Evolutionary conservation across 2,888 invertebrate species (phyloP).

Genomic region (Leptopterna dolabrata): DNA sequence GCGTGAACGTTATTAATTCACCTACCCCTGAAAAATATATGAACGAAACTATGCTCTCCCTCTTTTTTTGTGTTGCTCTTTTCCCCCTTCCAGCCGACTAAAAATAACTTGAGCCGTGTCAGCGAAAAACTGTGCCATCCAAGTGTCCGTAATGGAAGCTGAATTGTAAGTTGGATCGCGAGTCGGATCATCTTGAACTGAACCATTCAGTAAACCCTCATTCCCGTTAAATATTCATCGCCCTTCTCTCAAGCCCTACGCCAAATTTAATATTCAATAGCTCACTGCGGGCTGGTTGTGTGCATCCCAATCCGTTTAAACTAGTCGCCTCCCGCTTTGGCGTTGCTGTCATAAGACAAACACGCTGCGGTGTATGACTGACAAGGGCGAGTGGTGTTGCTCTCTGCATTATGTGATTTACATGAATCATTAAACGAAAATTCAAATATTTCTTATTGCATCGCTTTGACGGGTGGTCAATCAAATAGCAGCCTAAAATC

Average conservation of each 20-base stretch:
- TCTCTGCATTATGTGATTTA: neutral
- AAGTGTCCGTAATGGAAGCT: constrained; percentile 40
- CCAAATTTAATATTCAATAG: constrained; percentile 50
- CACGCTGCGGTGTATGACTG: neutral
- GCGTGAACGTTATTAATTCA: neutral
- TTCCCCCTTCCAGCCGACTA: neutral
- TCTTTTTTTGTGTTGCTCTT: neutral
- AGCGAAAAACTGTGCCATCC: neutral
- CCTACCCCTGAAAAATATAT: constrained; percentile 1
- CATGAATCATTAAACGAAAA: neutral
- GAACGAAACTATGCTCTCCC: neutral
- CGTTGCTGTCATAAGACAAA: constrained; percentile 24
- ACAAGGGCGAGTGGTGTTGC: neutral
- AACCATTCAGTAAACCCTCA: constrained; percentile 31
- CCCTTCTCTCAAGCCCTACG: constrained; percentile 31
- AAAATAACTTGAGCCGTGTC: constrained; percentile 12
- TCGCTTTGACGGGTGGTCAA: too few relatives aligned
- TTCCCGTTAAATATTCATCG: constrained; percentile 49
- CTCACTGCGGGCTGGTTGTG: constrained; percentile 45
- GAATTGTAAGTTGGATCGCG: constrained; percentile 33
- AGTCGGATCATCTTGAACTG: constrained; percentile 49
- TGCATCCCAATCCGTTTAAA: constrained; percentile 39
- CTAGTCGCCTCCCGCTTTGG: neutral
- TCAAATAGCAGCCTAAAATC: too few relatives aligned
- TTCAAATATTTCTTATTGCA: too few relatives aligned